Base-by-base conservation (phyloP, 2,888 invertebrate genomes). In the Acanthoscelides obtectus region DNA sequence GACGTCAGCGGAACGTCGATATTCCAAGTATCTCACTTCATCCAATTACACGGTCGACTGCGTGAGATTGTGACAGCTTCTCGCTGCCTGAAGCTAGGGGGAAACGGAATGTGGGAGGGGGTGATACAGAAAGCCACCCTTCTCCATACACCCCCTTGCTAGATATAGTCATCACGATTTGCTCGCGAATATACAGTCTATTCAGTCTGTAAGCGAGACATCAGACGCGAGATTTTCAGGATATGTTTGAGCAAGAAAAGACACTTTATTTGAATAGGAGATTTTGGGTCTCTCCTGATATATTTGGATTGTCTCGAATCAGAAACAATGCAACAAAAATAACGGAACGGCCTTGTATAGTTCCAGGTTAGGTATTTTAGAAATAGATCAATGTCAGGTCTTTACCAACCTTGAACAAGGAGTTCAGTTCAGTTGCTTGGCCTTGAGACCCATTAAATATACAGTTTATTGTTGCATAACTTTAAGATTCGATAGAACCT, bases 61-160 rank as follows among this genome's bases (percentile, higher is more conserved):
- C 80, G 81, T 83, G 83, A 84, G 83, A 83, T 83, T 81, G 83
- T 83, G 84, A 84, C 84, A 84, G 84, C 82, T 84, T 84, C 83
- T 82, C 84, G 82, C 83, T 82, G 83, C 80, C 80, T 76, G 77
- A 73, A 70, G 72, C 75, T 20, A 64, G 66, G 68, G 69, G 12
- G 19, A 45, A n/a, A 21, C 20, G 68, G 12, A 20, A 12, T 12
- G 12, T 20, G 68, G 27, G 12, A 71, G 70, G 75, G 77, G 74
- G 17, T 4, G 12, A 45, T 4, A 45, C 45, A 6, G 45, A 12
- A 81, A 81, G 81, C 82, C 81, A 82, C 81, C 80, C 81, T 80
- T 79, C 82, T 81, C 81, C 75, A 21, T 27, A 22, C 64, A 69
- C n/a, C 69, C 64, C 69, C 22, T 63, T 69, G 22, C 45, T 45